Evolutionary conservation across 2,888 invertebrate genomes (phyloP).

Genomic region (Malthinus flaveolus): DNA sequence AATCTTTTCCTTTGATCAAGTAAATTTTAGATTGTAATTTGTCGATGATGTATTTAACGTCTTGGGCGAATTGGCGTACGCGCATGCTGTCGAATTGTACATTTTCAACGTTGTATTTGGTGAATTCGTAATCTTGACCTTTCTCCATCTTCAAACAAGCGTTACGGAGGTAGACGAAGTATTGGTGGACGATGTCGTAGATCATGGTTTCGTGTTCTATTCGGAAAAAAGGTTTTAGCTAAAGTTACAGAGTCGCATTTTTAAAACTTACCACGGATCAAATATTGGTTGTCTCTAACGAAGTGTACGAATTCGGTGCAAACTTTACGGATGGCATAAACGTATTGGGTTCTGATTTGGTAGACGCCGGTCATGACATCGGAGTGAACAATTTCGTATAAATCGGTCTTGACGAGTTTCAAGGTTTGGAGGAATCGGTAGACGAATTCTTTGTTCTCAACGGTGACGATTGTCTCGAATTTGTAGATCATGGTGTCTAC

Average conservation of each 20-base stretch:
- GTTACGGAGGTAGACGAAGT: constrained; percentile 7
- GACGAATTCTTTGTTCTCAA: background rate
- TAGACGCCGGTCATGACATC: constrained; percentile 6
- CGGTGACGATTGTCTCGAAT: background rate
- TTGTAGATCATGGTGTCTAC: constrained; percentile 10
- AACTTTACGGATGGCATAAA: background rate
- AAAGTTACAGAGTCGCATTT: background rate
- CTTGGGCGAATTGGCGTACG: background rate
- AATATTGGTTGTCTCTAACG: background rate
- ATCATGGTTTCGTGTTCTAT: background rate
- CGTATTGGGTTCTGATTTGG: constrained; percentile 6
- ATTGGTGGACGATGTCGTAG: constrained; percentile 7
- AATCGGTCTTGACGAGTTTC: constrained; percentile 1
- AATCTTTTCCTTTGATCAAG: background rate
- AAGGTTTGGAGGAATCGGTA: background rate
- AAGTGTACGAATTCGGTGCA: background rate
- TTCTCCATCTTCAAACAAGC: background rate
- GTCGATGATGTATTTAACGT: background rate
- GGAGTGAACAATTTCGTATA: constrained; percentile 1
- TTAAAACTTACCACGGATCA: constrained; percentile 1
- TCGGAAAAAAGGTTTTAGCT: background rate
- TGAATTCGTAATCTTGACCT: no score
- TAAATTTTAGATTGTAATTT: background rate
- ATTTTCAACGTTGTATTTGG: no score
- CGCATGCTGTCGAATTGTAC: no score